These are phyloP conservation scores for Aptenodytes forsteri DNA, from an alignment of 2,113 vertebrate genomes.

Conservation along the genomic window DNA sequence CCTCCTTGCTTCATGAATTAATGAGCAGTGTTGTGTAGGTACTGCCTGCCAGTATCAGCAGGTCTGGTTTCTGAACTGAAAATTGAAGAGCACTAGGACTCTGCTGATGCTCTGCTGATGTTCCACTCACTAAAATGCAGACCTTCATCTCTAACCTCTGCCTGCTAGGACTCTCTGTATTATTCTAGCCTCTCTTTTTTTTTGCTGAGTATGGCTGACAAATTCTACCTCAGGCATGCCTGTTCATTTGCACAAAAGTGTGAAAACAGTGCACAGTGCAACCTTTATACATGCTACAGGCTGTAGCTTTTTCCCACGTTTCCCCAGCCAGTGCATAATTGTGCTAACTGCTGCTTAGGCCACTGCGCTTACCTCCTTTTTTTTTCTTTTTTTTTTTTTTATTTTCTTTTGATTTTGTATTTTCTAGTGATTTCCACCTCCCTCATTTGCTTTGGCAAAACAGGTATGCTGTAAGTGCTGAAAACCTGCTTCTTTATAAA, in stretches of 20 bases:
- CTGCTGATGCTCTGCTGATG: background rate
- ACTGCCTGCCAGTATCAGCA: background rate
- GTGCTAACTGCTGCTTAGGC: background rate
- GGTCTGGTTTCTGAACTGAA: background rate
- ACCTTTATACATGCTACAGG: background rate
- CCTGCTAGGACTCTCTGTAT: background rate
- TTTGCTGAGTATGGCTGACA: background rate
- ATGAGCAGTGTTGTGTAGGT: background rate
- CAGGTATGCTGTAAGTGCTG: background rate
- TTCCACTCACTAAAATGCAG: background rate
- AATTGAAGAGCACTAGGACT: background rate
- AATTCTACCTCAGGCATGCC: background rate
- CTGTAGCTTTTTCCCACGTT: background rate
- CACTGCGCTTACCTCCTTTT: background rate
- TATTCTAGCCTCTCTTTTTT: background rate
- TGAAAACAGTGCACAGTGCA: background rate
- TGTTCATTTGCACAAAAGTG: background rate
- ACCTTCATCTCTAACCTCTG: background rate
- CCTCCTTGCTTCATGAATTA: rapidly evolving
- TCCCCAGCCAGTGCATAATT: background rate
- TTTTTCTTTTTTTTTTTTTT: too few species aligned
- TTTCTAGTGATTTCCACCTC: background rate
- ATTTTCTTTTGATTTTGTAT: background rate
- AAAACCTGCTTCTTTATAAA: background rate
- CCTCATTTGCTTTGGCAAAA: background rate